phyloP scores from a whole-genome alignment of 2,113 vertebrate genomes.

The Salvelinus sp. region DNA sequence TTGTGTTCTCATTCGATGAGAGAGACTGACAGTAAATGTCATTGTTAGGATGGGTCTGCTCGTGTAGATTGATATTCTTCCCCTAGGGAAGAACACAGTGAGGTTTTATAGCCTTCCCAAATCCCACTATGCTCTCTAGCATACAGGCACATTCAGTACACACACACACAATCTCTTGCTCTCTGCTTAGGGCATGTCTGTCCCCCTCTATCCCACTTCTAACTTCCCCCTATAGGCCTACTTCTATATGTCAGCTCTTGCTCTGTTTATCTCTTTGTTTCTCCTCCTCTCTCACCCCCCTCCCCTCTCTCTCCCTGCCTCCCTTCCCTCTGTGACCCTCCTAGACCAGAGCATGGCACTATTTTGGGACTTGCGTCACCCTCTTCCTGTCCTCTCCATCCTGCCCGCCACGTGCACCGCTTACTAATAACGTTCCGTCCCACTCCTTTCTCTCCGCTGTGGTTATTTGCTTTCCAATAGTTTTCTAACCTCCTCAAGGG shows the following conservation, averaged over 20 bases:
- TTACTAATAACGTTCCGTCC: conserved; percentile 19
- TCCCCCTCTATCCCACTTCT: background rate
- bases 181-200: background rate
- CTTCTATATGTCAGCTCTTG: background rate
- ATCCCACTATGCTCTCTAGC: background rate
- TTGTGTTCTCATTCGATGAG: too few species aligned
- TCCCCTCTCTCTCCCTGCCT: background rate
- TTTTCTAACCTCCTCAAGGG: conserved; percentile 4
- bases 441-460: background rate
- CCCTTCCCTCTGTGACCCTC: background rate
- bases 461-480: conserved; percentile 7
- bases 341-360: background rate
- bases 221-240: background rate
- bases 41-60: background rate
- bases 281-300: background rate
- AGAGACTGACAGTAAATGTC: background rate
- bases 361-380: background rate
- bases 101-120: background rate
- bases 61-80: background rate
- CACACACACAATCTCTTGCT: background rate
- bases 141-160: too few species aligned
- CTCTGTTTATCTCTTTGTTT: background rate
- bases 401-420: conserved; percentile 1
- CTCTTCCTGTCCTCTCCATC: background rate
- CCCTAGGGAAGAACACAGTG: background rate